phyloP scores from a whole-genome alignment of 2,797 vertebrate species.

The Champsocephalus gunnari region DNA sequence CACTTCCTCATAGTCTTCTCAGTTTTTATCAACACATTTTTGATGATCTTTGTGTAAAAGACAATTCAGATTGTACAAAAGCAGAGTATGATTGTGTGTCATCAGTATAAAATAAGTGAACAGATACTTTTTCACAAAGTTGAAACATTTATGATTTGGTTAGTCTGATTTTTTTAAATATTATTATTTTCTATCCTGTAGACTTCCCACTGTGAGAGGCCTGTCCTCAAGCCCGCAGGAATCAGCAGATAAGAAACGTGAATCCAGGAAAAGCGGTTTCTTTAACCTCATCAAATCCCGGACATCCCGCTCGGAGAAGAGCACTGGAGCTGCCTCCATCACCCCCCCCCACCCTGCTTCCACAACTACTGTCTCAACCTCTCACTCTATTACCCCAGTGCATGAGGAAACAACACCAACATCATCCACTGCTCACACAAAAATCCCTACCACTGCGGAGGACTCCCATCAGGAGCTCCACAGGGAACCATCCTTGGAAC shows the following conservation, averaged over 20 bases:
- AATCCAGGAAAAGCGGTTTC: conserved; percentile 93
- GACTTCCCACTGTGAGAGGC: conserved; percentile 79
- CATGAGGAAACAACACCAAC: conserved; percentile 74
- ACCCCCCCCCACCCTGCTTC: conserved; percentile 23
- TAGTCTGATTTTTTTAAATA: not conserved
- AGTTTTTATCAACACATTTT: not conserved
- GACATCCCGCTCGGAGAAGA: conserved; percentile 87
- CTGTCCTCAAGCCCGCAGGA: conserved; percentile 72
- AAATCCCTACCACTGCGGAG: conserved; percentile 41
- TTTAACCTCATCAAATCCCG: conserved; percentile 93
- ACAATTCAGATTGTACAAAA: not conserved
- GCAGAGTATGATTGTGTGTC: not conserved
- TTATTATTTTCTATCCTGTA: conserved; percentile 48
- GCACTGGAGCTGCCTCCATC: conserved; percentile 70
- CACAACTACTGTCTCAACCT: not conserved
- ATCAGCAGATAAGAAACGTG: conserved; percentile 86
- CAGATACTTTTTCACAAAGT: not conserved
- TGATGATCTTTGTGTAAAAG: not conserved
- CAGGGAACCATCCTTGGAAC: conserved; percentile 64
- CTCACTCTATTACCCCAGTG: conserved; percentile 55
- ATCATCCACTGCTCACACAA: conserved; percentile 62
- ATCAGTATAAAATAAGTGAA: not conserved
- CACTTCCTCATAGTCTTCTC: not conserved
- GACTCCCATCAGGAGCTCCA: conserved; percentile 49
- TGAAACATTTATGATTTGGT: not conserved